Evolutionary conservation across 2,888 invertebrate genomes (phyloP), one percentile per base, ranked within the genome.

Genomic region (Noctua fimbriata): DNA sequence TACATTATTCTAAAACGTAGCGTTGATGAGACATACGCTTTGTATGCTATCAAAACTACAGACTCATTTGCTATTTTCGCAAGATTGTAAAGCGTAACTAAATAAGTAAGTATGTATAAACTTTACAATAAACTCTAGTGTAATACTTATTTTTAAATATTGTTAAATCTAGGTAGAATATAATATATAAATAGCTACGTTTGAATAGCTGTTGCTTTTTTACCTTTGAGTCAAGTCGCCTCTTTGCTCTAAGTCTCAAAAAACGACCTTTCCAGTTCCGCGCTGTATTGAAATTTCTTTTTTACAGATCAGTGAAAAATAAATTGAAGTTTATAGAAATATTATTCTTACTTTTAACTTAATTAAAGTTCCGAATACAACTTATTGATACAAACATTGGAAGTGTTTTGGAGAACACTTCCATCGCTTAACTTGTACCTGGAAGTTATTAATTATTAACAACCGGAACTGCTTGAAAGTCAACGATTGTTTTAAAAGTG

Each of bases 161-260:
- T n/a, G n/a, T n/a, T n/a, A n/a, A n/a, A n/a, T n/a, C n/a, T n/a
- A n/a, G n/a, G n/a, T n/a, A n/a, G n/a, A n/a, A n/a, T n/a, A n/a
- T n/a, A n/a, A n/a, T n/a, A n/a, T n/a, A n/a, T n/a, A n/a, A n/a
- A n/a, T n/a, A n/a, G 24, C 24, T 24, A 24, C n/a, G 4, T 55
- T n/a, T n/a, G 4, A 24, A n/a, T 12, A 1, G 24, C 16, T 60
- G 10, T 66, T 76, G 24, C 75, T 74, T 44, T 52, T 60, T 49
- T n/a, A 58, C 32, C 55, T 63, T 72, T 52, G n/a, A 66, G n/a
- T n/a, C n/a, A 44, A 66, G 28, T 70, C 32, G 12, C 16, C 18
- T 63, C 44, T 70, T 66, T 66, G 65, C 65, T 69, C 66, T 44
- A 82, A 65, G 58, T 65, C 16, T 69, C 28, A 70, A 55, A 44